Evolutionary conservation across 2,113 vertebrate species (phyloP).

Genomic region (Tapirus terrestris): DNA sequence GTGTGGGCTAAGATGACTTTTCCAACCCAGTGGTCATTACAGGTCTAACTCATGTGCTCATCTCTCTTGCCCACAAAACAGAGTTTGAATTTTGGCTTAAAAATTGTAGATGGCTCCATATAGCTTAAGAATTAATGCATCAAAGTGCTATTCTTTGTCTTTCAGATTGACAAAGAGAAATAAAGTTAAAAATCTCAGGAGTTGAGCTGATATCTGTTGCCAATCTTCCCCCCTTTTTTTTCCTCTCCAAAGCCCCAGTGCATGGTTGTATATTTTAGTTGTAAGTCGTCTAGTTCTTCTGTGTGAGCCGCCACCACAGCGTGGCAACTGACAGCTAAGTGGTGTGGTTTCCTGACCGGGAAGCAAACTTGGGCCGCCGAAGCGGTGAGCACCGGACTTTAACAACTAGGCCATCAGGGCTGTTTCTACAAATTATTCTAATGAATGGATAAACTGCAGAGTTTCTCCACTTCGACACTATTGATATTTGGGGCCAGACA

Average conservation of each 20-base stretch:
- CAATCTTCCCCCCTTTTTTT: too few species aligned
- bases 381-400: too few species aligned
- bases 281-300: too few species aligned
- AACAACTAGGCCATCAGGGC: too few species aligned
- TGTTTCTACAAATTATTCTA: neutral
- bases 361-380: too few species aligned
- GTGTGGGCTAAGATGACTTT: too few species aligned
- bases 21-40: too few species aligned
- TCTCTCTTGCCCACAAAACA: neutral
- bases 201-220: too few species aligned
- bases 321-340: too few species aligned
- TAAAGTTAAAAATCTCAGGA: neutral
- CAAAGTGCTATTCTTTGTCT: neutral
- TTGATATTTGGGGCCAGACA: neutral
- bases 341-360: neutral
- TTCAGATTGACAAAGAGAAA: neutral
- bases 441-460: fast-evolving
- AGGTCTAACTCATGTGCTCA: neutral
- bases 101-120: neutral
- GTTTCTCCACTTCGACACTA: neutral
- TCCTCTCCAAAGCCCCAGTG: too few species aligned
- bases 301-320: too few species aligned
- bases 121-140: neutral
- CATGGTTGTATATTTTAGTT: too few species aligned
- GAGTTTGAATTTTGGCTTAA: neutral